Base-by-base conservation (phyloP, 2,113 vertebrate genomes). In the Eupsittula cactorum region DNA sequence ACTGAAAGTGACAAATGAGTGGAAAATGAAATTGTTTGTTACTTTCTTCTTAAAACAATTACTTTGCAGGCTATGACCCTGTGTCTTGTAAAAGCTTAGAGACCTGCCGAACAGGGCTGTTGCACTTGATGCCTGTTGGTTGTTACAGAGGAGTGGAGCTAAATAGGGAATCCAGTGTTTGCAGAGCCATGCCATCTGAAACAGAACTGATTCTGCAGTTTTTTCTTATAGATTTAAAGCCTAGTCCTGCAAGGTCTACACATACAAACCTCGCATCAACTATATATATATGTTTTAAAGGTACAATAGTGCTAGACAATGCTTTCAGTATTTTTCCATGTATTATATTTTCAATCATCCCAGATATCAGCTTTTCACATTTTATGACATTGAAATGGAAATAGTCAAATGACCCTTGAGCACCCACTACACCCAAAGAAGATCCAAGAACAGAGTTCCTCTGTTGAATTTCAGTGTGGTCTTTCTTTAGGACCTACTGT, bases 201-300 rank as follows among this genome's bases (percentile, higher is more conserved):
- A 27, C 2, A 16, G 33, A 90, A 55, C 1, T 7, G 41, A 1
- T n/a, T 53, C 24, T 65, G 52, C 11, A 50, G 1, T 28, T 87
- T 79, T 62, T 75, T 6, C 33, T 24, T 6, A 1, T 1, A 27
- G 13, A 52, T 84, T 81, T 86, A 74, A 80, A 82, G 4, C 24
- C 37, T 16, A 35, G 16, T 52, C 21, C 52, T 83, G 27, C 31
- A 4, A 42, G n/a, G 33, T 7, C 23, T 28, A 18, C 17, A 6
- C 27, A 13, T 13, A 8, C 7, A 65, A 65, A 37, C 23, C 28
- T 78, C 33, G 9, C 14, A 41, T 52, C 24, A 16, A 13, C 44
- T 25, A 27, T 15, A 23, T 0, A 23, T 0, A 0, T 21, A 9
- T 16, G 8, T 62, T 63, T 47, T 31, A 67, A 57, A 90, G 31